Conservation (phyloP, 2,888 invertebrate genomes). For the Tetranychus piercei region DNA sequence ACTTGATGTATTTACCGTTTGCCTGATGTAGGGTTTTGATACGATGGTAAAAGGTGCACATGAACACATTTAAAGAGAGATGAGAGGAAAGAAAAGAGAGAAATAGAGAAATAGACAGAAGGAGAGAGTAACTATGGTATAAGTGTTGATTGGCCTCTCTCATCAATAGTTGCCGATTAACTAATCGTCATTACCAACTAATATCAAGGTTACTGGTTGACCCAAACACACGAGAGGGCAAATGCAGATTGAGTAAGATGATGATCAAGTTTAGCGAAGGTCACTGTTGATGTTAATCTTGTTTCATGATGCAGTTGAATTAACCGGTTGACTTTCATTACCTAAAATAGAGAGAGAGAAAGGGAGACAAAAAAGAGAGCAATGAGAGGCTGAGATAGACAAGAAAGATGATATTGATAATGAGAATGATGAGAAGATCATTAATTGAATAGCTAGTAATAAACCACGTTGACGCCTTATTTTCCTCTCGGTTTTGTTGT, state of each 20-base stretch:
- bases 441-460: background rate
- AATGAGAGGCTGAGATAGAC: background rate
- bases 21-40: background rate
- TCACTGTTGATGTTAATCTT: background rate
- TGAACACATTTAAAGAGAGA: background rate
- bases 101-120: background rate
- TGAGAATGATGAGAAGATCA: background rate
- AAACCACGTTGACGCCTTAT: background rate
- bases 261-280: background rate
- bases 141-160: background rate
- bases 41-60: background rate
- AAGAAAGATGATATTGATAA: background rate
- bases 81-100: background rate
- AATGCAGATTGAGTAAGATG: background rate
- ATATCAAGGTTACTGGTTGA: background rate
- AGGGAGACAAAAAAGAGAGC: background rate
- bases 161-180: background rate
- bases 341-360: background rate
- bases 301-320: background rate
- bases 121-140: background rate
- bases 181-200: background rate
- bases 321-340: slow-evolving; percentile 1
- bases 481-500: background rate
- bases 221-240: background rate
- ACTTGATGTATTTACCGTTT: background rate